Evolutionary conservation across 2,113 vertebrate genomes (phyloP).

Genomic region (Ctenomys sociabilis): DNA sequence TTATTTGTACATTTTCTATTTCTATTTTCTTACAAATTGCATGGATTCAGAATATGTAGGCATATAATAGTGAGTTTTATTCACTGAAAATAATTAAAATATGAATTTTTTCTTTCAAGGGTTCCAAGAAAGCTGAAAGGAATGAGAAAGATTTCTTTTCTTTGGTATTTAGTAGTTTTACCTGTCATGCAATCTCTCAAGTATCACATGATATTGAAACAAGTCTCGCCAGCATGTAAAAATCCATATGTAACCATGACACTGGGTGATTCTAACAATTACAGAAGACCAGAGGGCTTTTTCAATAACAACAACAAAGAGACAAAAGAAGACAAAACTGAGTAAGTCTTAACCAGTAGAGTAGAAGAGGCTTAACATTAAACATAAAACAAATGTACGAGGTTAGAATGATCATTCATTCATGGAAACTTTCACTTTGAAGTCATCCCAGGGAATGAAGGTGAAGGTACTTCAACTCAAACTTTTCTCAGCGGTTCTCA

Average conservation of each 20-base stretch:
- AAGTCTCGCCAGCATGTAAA: background rate
- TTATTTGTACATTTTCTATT: background rate
- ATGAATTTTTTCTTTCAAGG: conserved; percentile 6
- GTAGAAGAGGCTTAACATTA: background rate
- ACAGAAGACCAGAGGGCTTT: background rate
- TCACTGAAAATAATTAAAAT: background rate
- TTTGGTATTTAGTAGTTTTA: conserved; percentile 1
- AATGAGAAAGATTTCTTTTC: background rate
- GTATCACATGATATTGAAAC: background rate
- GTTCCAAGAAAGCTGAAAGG: background rate
- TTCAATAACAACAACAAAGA: background rate
- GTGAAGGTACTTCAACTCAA: background rate
- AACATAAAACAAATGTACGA: background rate
- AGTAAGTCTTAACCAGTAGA: background rate
- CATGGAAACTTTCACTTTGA: background rate
- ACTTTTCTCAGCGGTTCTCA: background rate
- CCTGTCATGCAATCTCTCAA: conserved; percentile 26
- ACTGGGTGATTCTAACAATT: background rate
- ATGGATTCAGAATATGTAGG: background rate
- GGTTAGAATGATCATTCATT: background rate
- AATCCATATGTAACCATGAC: background rate
- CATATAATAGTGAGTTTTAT: background rate
- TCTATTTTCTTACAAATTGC: background rate
- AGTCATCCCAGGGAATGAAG: background rate
- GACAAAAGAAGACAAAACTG: background rate